phyloP scores from a whole-genome alignment of 1,140 invertebrate genomes.

The Drosophila suzukii region DNA sequence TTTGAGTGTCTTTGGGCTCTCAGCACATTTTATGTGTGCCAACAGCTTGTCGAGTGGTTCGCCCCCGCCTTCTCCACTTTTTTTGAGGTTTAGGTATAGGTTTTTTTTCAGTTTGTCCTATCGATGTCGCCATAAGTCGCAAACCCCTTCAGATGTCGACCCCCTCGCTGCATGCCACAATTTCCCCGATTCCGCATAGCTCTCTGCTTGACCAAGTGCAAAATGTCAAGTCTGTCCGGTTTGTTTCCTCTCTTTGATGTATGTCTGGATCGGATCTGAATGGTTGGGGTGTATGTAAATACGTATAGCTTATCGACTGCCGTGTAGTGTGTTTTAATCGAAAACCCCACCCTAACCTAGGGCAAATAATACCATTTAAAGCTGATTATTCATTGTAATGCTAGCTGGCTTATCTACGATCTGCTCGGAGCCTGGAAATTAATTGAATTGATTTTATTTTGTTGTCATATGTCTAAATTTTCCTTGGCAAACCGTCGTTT shows the following conservation, averaged over 20 bases:
- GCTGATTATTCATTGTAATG: constrained; percentile 39
- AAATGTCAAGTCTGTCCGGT: constrained; percentile 71
- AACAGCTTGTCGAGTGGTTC: constrained; percentile 76
- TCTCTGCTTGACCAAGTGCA: constrained; percentile 78
- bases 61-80: constrained; percentile 2
- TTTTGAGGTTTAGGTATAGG: constrained; percentile 11
- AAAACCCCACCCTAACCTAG: constrained; percentile 66
- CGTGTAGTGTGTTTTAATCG: constrained; percentile 65
- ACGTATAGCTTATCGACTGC: constrained; percentile 57
- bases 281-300: constrained; percentile 41
- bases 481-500: not conserved
- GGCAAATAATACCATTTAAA: constrained; percentile 26
- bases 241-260: constrained; percentile 67
- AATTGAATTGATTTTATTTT: constrained; percentile 23
- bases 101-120: constrained; percentile 70
- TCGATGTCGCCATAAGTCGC: constrained; percentile 79
- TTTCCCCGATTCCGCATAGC: constrained; percentile 22
- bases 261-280: constrained; percentile 29
- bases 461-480: constrained; percentile 27
- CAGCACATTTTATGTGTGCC: constrained; percentile 73
- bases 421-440: constrained; percentile 6
- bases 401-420: constrained; percentile 18
- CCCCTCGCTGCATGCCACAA: constrained; percentile 38
- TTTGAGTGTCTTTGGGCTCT: constrained; percentile 76
- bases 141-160: constrained; percentile 62